phyloP scores from a whole-genome alignment of 2,113 vertebrate genomes.

The Oncorhynchus gorbuscha region DNA sequence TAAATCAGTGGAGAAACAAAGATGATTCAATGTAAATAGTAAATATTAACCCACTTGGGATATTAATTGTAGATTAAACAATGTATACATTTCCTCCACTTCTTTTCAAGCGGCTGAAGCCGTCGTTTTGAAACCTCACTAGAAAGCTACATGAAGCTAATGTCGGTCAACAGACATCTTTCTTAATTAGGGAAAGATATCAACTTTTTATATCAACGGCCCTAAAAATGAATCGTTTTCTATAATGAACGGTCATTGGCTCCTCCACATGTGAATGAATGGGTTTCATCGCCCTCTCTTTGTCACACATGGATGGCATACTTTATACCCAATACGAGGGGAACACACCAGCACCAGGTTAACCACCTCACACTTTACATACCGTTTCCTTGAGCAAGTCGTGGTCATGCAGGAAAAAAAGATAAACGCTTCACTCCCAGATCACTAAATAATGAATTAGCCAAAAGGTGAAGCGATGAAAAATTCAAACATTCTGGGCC shows the following conservation, averaged over 20 bases:
- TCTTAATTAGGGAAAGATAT: slow-evolving; percentile 58
- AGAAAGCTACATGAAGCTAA: slow-evolving; percentile 2
- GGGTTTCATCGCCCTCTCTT: slow-evolving; percentile 38
- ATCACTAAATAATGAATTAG: slow-evolving; percentile 77
- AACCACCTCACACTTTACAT: slow-evolving; percentile 76
- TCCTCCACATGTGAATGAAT: slow-evolving; percentile 21
- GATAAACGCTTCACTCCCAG: slow-evolving; percentile 64
- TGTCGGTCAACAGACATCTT: slow-evolving; percentile 42
- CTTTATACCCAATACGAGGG: slow-evolving; percentile 65
- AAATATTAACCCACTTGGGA: background rate
- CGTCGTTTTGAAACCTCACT: slow-evolving; percentile 32
- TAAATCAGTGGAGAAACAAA: background rate
- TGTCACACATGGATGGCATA: slow-evolving; percentile 62
- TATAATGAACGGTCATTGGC: background rate
- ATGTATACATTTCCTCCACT: slow-evolving; percentile 15
- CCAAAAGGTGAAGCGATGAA: slow-evolving; percentile 69
- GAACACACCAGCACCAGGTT: slow-evolving; percentile 70
- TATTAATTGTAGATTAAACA: no score
- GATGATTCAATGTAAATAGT: background rate
- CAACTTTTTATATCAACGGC: slow-evolving; percentile 61
- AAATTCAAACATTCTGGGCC: slow-evolving; percentile 50
- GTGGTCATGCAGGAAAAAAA: slow-evolving; percentile 53
- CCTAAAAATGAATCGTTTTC: slow-evolving; percentile 26
- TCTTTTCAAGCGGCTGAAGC: slow-evolving; percentile 31
- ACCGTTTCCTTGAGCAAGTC: slow-evolving; percentile 71